phyloP scores from a whole-genome alignment of 2,113 vertebrate genomes.

The Erythrolamprus reginae region DNA sequence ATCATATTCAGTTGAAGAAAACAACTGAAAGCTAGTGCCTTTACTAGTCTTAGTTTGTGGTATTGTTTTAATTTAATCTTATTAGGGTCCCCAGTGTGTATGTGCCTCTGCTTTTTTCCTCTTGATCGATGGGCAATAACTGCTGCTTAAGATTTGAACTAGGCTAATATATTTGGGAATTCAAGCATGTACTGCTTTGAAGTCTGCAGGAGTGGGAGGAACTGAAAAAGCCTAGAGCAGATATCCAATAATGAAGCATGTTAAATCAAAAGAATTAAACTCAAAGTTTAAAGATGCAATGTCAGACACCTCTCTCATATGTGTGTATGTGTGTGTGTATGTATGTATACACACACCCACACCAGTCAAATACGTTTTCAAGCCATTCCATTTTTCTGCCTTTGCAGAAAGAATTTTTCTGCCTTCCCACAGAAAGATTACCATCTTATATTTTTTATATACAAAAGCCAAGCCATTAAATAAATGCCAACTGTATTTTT shows the following conservation, averaged over 20 bases:
- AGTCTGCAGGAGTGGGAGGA: constrained; percentile 43
- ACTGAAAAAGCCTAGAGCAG: constrained; percentile 35
- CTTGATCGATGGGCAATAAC: constrained; percentile 54
- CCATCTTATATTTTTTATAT: neutral
- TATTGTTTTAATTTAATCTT: constrained; percentile 40
- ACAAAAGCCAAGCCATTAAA: neutral
- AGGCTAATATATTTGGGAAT: constrained; percentile 58
- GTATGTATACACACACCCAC: neutral
- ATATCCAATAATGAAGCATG: constrained; percentile 36
- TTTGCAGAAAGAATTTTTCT: constrained; percentile 4
- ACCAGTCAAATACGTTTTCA: neutral
- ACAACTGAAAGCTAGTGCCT: neutral
- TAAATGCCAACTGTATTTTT: neutral
- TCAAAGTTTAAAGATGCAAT: constrained; percentile 50
- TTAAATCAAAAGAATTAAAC: constrained; percentile 59
- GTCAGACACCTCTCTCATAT: constrained; percentile 39
- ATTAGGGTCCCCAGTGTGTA: constrained; percentile 10
- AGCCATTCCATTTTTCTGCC: neutral
- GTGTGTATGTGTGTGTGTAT: too few relatives aligned
- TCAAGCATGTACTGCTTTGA: constrained; percentile 64
- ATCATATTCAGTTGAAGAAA: neutral
- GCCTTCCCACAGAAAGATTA: neutral
- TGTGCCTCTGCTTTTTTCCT: constrained; percentile 19
- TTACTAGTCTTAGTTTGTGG: neutral
- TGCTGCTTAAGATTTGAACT: constrained; percentile 56